These are phyloP conservation scores for Puffinus mauretanicus DNA, from an alignment of 2,113 vertebrate genomes.

Conservation along the genomic window DNA sequence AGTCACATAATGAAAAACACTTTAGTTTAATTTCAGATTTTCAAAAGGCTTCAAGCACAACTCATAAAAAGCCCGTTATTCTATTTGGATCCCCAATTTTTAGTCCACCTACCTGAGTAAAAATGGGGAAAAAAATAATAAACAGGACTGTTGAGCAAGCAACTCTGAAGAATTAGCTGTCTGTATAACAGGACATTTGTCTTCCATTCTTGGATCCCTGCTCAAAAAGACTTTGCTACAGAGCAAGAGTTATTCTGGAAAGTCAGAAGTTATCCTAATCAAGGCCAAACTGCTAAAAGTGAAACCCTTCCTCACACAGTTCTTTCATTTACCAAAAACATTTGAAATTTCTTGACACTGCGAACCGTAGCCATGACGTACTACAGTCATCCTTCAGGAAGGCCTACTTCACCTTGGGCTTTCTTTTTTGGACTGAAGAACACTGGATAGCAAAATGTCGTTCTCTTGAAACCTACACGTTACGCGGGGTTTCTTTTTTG, in stretches of 20 bases:
- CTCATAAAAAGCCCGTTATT: constrained; percentile 20
- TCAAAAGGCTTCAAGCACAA: constrained; percentile 52
- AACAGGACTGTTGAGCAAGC: constrained; percentile 32
- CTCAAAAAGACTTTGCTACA: constrained; percentile 43
- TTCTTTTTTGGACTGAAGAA: constrained; percentile 43
- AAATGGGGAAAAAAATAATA: constrained; percentile 62
- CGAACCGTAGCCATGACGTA: neutral
- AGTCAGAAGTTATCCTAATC: constrained; percentile 40
- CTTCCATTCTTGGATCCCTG: constrained; percentile 27
- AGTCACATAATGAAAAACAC: constrained; percentile 32
- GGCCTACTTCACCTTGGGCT: neutral
- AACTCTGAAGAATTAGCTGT: neutral
- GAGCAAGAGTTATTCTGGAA: constrained; percentile 31
- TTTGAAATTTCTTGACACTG: neutral
- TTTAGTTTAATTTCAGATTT: constrained; percentile 55
- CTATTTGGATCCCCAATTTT: constrained; percentile 53
- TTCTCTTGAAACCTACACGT: constrained; percentile 40
- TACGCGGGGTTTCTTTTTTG: neutral
- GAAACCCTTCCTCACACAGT: constrained; percentile 14
- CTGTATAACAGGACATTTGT: neutral
- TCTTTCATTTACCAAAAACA: constrained; percentile 12
- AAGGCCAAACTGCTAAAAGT: constrained; percentile 38
- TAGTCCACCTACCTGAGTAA: constrained; percentile 75
- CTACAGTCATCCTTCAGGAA: constrained; percentile 1
- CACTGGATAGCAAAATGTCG: constrained; percentile 11